Conservation (phyloP, 2,888 invertebrate genomes). For the Syrista parreyssii region DNA sequence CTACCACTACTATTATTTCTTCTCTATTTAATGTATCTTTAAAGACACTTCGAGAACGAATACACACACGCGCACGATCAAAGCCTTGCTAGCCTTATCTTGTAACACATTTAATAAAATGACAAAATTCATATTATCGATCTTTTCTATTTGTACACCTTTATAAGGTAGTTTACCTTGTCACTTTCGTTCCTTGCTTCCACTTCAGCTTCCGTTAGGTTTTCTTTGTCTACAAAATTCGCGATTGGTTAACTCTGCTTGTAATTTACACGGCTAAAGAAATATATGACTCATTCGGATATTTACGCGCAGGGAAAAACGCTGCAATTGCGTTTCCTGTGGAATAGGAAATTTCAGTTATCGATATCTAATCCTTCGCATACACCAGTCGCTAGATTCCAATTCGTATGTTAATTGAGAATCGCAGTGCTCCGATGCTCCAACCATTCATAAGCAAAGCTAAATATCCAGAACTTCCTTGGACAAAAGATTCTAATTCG, state of each 20-base stretch:
- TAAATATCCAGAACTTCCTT: conserved; percentile 21
- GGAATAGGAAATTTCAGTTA: background rate
- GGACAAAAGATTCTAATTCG: conserved; percentile 49
- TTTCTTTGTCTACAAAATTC: background rate
- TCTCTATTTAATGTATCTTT: background rate
- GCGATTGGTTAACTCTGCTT: background rate
- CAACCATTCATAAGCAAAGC: conserved; percentile 45
- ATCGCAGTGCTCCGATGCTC: background rate
- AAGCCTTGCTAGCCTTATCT: conserved; percentile 57
- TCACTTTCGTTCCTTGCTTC: background rate
- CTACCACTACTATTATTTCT: background rate
- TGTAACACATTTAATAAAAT: conserved; percentile 58
- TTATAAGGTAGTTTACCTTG: background rate
- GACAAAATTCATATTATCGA: conserved; percentile 22
- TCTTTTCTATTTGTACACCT: background rate
- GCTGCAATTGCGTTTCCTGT: background rate
- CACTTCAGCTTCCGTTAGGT: background rate
- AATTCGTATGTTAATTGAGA: background rate
- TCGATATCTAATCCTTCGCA: background rate
- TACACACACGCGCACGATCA: conserved; percentile 50
- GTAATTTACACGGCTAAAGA: background rate
- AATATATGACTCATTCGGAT: background rate
- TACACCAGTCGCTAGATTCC: background rate
- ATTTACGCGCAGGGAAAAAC: background rate
- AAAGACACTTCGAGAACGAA: background rate